Evolutionary conservation across 2,113 vertebrate species (phyloP), one percentile per base, ranked within the genome.

Genomic region (Microcebus ravelobensis): DNA sequence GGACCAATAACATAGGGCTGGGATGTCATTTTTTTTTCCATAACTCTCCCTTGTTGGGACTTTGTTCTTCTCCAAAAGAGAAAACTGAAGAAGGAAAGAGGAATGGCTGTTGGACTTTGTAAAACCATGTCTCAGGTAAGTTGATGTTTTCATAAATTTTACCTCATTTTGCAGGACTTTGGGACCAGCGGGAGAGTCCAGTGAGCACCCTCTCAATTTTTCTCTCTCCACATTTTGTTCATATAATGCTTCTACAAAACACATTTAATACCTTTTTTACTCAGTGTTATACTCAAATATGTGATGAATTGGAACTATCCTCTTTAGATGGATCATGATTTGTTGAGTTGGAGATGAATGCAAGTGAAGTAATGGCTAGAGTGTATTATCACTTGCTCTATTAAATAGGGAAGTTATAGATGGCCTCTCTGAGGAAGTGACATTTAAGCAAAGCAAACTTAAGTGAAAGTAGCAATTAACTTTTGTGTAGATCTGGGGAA

Each of bases 51-150:
- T 86, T 96, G 27, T 83, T 7, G 84, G 93, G 90, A 90, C 25
- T 81, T 94, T 63, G 9, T 95, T 94, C 71, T 57, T 84, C 39
- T 87, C 42, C 55, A 55, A 68, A 84, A 95, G 85, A 87, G 68
- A 92, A 83, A 90, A 83, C 34, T 93, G 71, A 97, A 94, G 81
- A 86, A 88, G 65, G 52, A 95, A 84, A 3, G 61, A 96, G 31
- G 61, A 90, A 96, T 97, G 96, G 94, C 97, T 83, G 79, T 96
- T 92, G 94, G 96, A 73, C 55, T 96, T 42, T 97, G 92, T 90
- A 91, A 96, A 83, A 59, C 57, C 45, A n/a, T 77, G 57, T 94
- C 90, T 14, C 92, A 94, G 63, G 96, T 95, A 87, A 96, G 86
- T 36, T 86, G n/a, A 67, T 76, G 45, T 77, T 96, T 91, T 86